Evolutionary conservation across 2,888 invertebrate species (phyloP).

Genomic region (Drosophila acutilabella): DNA sequence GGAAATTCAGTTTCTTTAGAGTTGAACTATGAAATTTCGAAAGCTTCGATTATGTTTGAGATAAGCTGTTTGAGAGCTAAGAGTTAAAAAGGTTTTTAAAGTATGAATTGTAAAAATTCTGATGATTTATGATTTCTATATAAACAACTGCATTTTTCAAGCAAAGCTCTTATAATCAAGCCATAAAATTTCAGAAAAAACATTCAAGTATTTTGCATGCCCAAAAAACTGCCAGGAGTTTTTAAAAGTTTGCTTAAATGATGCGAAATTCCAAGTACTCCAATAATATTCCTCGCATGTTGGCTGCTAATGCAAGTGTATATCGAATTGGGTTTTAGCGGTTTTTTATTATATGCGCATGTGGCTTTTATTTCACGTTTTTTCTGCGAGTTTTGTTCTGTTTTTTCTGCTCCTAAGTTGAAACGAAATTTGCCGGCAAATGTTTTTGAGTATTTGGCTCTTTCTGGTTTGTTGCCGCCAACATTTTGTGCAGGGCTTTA

Average conservation of each 20-base stretch:
- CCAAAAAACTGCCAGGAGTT: background rate
- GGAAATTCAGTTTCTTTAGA: background rate
- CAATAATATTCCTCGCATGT: background rate
- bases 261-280: background rate
- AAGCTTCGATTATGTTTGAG: too few species aligned
- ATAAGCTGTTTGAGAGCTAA: too few species aligned
- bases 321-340: conserved; percentile 24
- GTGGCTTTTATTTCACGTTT: conserved; percentile 30
- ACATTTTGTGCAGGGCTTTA: conserved; percentile 59
- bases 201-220: too few species aligned
- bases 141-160: too few species aligned
- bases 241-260: background rate
- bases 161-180: too few species aligned
- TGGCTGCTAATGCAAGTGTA: conserved; percentile 33
- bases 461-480: conserved; percentile 31
- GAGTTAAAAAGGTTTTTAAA: too few species aligned
- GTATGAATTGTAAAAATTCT: too few species aligned
- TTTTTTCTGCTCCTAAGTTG: conserved; percentile 57
- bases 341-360: conserved; percentile 39
- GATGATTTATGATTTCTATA: too few species aligned
- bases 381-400: too few species aligned
- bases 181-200: too few species aligned
- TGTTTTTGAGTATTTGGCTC: conserved; percentile 38
- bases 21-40: background rate
- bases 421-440: conserved; percentile 48